Evolutionary conservation across 2,888 invertebrate species (phyloP), one percentile per base, ranked within the genome.

Genomic region (Octonoba sinensis): DNA sequence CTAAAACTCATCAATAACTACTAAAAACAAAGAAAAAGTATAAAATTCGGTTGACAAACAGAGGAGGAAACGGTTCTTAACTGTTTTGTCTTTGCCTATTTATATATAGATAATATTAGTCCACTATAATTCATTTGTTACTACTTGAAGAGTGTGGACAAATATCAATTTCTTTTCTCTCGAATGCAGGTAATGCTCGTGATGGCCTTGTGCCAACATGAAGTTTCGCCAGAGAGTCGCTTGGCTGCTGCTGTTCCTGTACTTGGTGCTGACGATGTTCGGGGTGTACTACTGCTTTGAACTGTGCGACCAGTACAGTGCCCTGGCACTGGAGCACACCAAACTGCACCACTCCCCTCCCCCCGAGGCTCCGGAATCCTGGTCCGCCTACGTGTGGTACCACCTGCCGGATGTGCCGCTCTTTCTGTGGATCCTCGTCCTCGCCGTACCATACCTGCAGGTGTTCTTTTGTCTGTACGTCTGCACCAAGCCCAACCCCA

Each of bases 191-290:
- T 46, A 69, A 51, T 59, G 27, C 66, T 72, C 78, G 73, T 82
- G 64, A 82, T 82, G 82, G 82, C 76, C 59, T 27, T 36, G 54
- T 16, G 47, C 57, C 24, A 20, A 27, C 1, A 82, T 82, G 82
- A 82, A 82, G 72, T 82, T 82, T 64, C 82, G 76, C 73, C 82
- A 82, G 44, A 82, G 82, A 82, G 47, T 82, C 20, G 82, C 82
- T 49, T 82, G 82, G 82, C 27, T 82, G 27, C 36, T 82, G n/a
- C 47, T 82, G 16, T 82, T 82, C 62, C 56, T 72, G 46, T 82
- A 77, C 47, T 57, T 82, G 12, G 62, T 76, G 16, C 22, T 76
- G n/a, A 67, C 82, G n/a, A 22, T 76, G 18, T 16, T 82, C 13
- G 66, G 59, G 18, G 64, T 82, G 18, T 82, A 82, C 54, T 82